Evolutionary conservation across 2,113 vertebrate species (phyloP).

Genomic region (Seriola rivoliana): DNA sequence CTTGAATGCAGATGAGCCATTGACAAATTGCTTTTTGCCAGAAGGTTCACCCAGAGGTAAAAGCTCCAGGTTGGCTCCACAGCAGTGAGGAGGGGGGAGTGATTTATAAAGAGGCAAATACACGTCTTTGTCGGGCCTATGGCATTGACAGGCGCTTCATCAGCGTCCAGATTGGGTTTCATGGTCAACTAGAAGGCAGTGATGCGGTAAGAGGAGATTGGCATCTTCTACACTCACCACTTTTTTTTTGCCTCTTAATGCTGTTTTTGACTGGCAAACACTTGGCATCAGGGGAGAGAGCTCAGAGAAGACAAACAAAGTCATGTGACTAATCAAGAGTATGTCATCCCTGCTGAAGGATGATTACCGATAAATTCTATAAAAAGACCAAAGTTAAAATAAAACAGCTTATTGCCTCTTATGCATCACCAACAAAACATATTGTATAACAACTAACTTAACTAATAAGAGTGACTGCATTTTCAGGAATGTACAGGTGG

Average conservation of each 20-base stretch:
- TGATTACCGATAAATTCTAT: too few species aligned
- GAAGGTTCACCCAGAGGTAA: conserved; percentile 73
- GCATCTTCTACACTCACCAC: conserved; percentile 38
- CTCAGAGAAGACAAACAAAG: neutral
- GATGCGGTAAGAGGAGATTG: conserved; percentile 59
- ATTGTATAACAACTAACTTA: too few species aligned
- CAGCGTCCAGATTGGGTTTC: conserved; percentile 71
- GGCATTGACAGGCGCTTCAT: conserved; percentile 76
- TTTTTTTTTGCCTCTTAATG: conserved; percentile 4
- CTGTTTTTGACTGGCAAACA: conserved; percentile 38
- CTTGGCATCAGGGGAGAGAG: neutral
- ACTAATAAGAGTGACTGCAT: too few species aligned
- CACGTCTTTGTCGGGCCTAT: conserved; percentile 57
- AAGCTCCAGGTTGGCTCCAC: conserved; percentile 56
- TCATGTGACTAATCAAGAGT: neutral
- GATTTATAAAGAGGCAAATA: conserved; percentile 77
- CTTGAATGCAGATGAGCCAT: conserved; percentile 78
- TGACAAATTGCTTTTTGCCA: conserved; percentile 77
- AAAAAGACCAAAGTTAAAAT: too few species aligned
- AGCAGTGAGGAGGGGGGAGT: conserved; percentile 26
- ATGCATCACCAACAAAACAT: too few species aligned
- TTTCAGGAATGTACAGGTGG: too few species aligned
- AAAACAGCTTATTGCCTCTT: too few species aligned
- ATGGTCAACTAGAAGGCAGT: conserved; percentile 74
- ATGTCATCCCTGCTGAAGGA: neutral